These are phyloP conservation scores for Irena cyanogastra DNA, from an alignment of 2,113 vertebrate genomes.

Conservation along the genomic window DNA sequence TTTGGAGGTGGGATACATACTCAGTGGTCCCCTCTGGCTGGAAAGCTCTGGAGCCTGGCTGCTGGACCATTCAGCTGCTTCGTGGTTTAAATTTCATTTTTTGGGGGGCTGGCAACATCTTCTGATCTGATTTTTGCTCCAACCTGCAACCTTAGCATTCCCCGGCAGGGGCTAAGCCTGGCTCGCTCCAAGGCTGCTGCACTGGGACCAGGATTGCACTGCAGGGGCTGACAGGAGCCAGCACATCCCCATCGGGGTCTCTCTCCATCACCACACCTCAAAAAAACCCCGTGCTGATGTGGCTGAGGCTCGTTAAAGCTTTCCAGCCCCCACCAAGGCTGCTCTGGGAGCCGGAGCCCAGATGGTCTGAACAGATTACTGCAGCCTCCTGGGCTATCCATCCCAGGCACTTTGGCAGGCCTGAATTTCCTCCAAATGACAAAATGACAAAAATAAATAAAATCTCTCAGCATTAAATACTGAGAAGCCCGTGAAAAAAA, in stretches of 20 bases:
- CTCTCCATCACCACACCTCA: not conserved
- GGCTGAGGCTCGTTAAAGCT: not conserved
- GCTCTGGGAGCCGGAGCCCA: not conserved
- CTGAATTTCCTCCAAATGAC: constrained; percentile 33
- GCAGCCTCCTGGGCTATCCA: constrained; percentile 8
- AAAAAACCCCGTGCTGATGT: not conserved
- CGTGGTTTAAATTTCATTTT: not conserved
- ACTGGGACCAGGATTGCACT: fast-evolving
- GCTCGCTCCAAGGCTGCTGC: fast-evolving
- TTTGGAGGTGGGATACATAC: not conserved
- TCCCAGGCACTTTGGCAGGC: constrained; percentile 9
- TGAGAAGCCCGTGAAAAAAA: constrained; percentile 40
- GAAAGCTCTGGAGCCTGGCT: not conserved
- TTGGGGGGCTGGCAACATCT: not conserved
- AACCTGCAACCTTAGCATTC: fast-evolving
- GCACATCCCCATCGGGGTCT: not conserved
- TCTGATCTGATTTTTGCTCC: not conserved
- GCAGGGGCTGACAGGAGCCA: not conserved
- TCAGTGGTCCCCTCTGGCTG: fast-evolving
- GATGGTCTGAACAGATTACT: constrained; percentile 49
- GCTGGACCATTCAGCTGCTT: not conserved
- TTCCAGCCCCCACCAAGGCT: not conserved
- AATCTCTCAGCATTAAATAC: constrained; percentile 40
- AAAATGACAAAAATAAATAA: constrained; percentile 58
- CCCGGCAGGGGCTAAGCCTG: not conserved